Base-by-base conservation (phyloP, 2,797 vertebrate genomes). In the Hippocampus kuda region DNA sequence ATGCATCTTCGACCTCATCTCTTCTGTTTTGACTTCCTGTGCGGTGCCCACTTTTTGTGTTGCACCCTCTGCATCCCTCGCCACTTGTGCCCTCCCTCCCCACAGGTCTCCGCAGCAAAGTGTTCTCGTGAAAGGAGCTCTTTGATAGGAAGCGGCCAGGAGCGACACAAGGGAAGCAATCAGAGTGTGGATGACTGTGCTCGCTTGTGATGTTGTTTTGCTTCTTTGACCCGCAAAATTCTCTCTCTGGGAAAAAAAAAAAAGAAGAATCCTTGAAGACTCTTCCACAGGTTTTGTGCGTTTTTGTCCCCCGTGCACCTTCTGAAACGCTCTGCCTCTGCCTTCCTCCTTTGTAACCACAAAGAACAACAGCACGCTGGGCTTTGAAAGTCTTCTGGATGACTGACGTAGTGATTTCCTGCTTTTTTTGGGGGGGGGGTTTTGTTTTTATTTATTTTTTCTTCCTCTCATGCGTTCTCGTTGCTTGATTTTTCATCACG, bases 91-190 rank as follows among this genome's bases (percentile, higher is more conserved):
- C 65, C 59, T 26, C 48, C 42, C 51, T 1, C 48, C 81, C 78
- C 81, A 48, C 64, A 79, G 79, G 38, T 80, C 80, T 82, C 86
- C 87, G 85, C 86, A 89, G 87, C 84, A 81, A 86, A 84, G 84
- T 77, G 85, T 87, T 80, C 83, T 86, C 87, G 84, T 91, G 88
- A 92, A 90, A 87, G 87, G 77, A 83, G 81, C 79, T 79, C 88
- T 90, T 90, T 90, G 86, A 91, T 89, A 88, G 86, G 82, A 80
- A 77, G 79, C 71, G 79, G 80, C 78, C 85, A 83, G 81, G 76
- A 89, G 78, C 79, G 80, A 86, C 85, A 87, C 86, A 86, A 86
- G 87, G 85, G 86, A 90, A 85, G 86, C 84, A 89, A 86, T 89
- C 87, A 89, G 83, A 89, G 81, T 83, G 82, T 77, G 80, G 79